These are phyloP conservation scores for Calypte anna DNA, from an alignment of 2,113 vertebrate genomes.

Conservation along the genomic window DNA sequence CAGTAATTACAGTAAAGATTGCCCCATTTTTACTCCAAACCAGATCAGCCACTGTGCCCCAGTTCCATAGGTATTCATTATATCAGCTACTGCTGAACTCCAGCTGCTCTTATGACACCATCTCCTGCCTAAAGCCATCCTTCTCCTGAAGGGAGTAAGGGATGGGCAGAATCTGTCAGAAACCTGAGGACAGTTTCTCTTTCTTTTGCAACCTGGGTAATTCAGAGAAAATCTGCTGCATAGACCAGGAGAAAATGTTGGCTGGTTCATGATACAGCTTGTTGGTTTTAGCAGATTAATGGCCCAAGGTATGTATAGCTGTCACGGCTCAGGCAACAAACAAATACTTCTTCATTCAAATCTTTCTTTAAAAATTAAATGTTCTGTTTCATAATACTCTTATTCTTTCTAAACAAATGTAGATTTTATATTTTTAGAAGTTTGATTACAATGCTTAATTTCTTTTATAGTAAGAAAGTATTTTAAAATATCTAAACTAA, in stretches of 20 bases:
- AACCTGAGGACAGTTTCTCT: neutral
- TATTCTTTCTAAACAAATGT: neutral
- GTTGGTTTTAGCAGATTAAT: neutral
- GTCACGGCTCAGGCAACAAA: slow-evolving; percentile 1
- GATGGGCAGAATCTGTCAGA: neutral
- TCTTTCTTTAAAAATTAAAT: neutral
- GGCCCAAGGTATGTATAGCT: neutral
- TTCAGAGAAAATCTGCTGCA: neutral
- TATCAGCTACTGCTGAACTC: neutral
- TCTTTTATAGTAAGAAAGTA: neutral
- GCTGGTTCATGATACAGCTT: neutral
- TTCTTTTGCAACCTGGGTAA: neutral
- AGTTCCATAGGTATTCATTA: neutral
- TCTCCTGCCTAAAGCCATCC: neutral
- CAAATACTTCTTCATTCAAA: neutral
- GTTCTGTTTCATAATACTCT: neutral
- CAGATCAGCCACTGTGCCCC: neutral
- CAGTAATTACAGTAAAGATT: neutral
- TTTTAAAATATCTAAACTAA: neutral
- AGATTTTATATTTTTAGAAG: neutral
- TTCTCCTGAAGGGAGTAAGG: neutral
- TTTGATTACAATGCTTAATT: neutral
- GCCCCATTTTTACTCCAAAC: neutral
- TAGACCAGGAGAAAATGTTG: neutral
- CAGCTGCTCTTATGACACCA: neutral